A percentile compares a stretch with the other conserved stretches of the same genome.
These are phyloP conservation scores for Hyla sarda DNA, from an alignment of 2,113 vertebrate species.

Conservation along the genomic window DNA sequence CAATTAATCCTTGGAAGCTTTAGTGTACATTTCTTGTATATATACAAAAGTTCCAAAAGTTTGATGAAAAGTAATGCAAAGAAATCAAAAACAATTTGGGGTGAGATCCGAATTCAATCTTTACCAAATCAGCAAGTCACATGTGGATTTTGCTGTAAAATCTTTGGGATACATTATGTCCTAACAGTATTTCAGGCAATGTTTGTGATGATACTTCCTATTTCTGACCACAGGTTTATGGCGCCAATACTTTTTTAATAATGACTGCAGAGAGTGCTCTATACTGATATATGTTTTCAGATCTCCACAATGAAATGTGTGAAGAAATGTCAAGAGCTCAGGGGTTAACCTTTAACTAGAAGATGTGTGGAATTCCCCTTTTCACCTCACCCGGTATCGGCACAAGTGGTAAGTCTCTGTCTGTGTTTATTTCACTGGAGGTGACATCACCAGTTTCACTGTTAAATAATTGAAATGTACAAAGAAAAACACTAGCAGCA, in stretches of 20 bases:
- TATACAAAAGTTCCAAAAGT: too few relatives aligned
- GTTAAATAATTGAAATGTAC: not conserved
- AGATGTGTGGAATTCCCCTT: constrained; percentile 31
- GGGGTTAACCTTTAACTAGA: constrained; percentile 38
- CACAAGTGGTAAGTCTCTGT: constrained; percentile 6
- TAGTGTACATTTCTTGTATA: too few relatives aligned
- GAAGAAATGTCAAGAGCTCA: not conserved
- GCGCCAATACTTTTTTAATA: not conserved
- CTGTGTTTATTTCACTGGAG: constrained; percentile 7
- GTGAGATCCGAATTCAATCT: too few relatives aligned
- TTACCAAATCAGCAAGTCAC: too few relatives aligned
- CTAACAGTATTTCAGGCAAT: not conserved
- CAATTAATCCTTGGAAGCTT: too few relatives aligned
- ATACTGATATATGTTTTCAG: too few relatives aligned
- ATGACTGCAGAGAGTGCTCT: too few relatives aligned
- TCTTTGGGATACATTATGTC: too few relatives aligned
- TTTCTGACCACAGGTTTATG: not conserved
- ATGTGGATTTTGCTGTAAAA: too few relatives aligned
- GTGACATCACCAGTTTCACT: constrained; percentile 22
- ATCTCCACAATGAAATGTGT: not conserved
- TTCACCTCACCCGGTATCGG: not conserved
- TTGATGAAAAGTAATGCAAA: too few relatives aligned
- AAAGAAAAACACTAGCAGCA: not conserved
- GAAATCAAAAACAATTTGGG: too few relatives aligned
- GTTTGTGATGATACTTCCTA: not conserved